Evolutionary conservation across 1,140 invertebrate genomes (phyloP).

Genomic region (Rhagoletis pomonella): DNA sequence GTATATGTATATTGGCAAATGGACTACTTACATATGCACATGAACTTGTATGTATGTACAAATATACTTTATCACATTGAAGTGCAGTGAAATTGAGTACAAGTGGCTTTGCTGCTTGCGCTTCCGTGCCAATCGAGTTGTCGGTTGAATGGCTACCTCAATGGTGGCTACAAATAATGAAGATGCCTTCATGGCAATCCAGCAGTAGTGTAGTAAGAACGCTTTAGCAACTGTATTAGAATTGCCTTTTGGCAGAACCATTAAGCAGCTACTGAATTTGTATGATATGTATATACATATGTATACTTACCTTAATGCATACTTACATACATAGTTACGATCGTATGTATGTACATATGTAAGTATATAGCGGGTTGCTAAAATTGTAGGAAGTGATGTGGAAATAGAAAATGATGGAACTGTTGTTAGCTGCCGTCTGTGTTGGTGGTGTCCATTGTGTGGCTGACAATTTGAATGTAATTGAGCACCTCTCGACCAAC

Average conservation of each 20-base stretch:
- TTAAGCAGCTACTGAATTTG: background rate
- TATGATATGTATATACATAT: background rate
- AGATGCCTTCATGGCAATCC: background rate
- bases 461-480: constrained; percentile 47
- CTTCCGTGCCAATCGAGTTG: constrained; percentile 28
- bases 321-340: background rate
- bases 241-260: constrained; percentile 18
- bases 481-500: constrained; percentile 30
- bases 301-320: background rate
- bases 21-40: background rate
- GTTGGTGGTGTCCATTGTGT: constrained; percentile 17
- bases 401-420: constrained; percentile 51
- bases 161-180: constrained; percentile 50
- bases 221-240: background rate
- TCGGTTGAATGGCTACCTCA: constrained; percentile 48
- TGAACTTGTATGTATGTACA: background rate
- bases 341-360: background rate
- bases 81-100: constrained; percentile 13
- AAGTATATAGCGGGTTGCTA: background rate
- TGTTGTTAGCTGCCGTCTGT: constrained; percentile 13
- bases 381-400: constrained; percentile 28
- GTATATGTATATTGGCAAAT: background rate
- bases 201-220: background rate
- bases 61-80: constrained; percentile 23
- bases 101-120: constrained; percentile 47